Evolutionary conservation across 2,888 invertebrate species (phyloP).

Genomic region (Heteropelma amictum): DNA sequence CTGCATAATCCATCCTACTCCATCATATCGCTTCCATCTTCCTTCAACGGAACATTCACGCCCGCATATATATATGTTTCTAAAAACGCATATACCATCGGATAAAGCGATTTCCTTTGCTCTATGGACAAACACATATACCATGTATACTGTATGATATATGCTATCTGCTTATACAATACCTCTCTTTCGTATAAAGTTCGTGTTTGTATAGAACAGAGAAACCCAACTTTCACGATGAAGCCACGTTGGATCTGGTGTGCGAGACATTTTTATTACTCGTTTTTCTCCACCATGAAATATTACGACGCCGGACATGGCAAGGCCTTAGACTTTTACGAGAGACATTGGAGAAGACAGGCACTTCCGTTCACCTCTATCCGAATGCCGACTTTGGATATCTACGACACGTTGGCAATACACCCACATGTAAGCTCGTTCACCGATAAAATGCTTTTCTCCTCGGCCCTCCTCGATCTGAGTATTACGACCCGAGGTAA

Average conservation of each 20-base stretch:
- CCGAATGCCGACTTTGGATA: conserved; percentile 31
- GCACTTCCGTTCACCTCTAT: conserved; percentile 60
- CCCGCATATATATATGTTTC: not conserved
- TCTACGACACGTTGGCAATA: not conserved
- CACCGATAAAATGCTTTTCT: not conserved
- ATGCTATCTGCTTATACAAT: too few relatives aligned
- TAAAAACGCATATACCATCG: not conserved
- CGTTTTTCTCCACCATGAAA: conserved; percentile 61
- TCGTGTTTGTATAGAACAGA: not conserved
- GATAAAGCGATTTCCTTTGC: conserved; percentile 1
- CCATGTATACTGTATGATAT: too few relatives aligned
- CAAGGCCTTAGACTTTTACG: conserved; percentile 65
- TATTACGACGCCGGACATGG: conserved; percentile 66
- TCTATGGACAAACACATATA: not conserved
- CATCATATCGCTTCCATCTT: conserved; percentile 19
- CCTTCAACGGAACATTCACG: not conserved
- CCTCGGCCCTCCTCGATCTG: too few relatives aligned
- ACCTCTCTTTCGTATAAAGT: not conserved
- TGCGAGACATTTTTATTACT: conserved; percentile 32
- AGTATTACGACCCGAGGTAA: not conserved
- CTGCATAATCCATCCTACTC: conserved; percentile 27
- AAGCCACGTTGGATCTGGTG: conserved; percentile 11
- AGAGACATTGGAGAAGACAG: conserved; percentile 49
- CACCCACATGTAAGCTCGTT: not conserved
- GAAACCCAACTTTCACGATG: conserved; percentile 7